Conservation (phyloP, 2,797 vertebrate species). For the Corythornis leucogaster region DNA sequence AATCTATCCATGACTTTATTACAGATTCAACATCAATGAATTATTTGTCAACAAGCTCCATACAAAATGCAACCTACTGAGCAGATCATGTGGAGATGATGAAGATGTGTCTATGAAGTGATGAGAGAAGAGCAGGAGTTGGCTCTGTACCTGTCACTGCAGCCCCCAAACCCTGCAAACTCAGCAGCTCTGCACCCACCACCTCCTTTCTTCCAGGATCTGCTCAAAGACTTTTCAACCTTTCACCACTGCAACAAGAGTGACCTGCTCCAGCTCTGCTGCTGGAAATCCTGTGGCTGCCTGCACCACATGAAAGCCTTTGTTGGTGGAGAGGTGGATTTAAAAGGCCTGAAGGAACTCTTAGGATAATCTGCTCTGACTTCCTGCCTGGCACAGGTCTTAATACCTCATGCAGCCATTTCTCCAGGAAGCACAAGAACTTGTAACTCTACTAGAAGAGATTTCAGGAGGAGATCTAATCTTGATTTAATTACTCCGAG, state of each 20-base stretch:
- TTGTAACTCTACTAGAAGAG: conserved; percentile 46
- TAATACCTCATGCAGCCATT: conserved; percentile 42
- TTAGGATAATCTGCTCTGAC: conserved; percentile 50
- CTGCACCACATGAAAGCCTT: conserved; percentile 42
- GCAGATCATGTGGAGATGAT: neutral
- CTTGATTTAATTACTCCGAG: conserved; percentile 62
- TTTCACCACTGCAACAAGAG: conserved; percentile 38
- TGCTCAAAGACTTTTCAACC: conserved; percentile 35
- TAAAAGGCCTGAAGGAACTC: conserved; percentile 53
- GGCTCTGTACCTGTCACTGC: neutral
- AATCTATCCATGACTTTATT: neutral
- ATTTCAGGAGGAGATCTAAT: conserved; percentile 59
- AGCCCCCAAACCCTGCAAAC: neutral
- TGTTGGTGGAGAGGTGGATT: conserved; percentile 47
- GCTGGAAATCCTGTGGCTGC: conserved; percentile 47
- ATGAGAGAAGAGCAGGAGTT: neutral
- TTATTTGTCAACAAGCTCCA: neutral
- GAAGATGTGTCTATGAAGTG: neutral
- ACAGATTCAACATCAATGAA: neutral
- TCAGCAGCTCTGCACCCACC: fast-evolving
- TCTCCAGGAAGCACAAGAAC: conserved; percentile 58
- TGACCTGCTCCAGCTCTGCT: conserved; percentile 14
- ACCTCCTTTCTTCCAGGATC: fast-evolving
- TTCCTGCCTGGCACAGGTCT: conserved; percentile 50
- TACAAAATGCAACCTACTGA: neutral